phyloP scores from a whole-genome alignment of 2,888 invertebrate genomes.

The Macrostomum cliftonense region DNA sequence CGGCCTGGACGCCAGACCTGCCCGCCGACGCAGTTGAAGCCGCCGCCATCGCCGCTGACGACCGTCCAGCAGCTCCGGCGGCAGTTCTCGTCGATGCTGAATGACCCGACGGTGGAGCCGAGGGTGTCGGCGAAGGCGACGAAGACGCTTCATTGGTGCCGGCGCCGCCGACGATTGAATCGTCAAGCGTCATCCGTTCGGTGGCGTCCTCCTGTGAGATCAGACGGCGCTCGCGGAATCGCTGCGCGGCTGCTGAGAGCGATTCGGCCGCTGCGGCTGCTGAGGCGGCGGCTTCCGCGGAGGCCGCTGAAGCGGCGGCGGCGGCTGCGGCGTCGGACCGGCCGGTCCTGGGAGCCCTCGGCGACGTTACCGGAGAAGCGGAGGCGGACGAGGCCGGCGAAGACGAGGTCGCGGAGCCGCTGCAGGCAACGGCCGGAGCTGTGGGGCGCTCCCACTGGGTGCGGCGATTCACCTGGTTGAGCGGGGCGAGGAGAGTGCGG shows the following conservation, averaged over 20 bases:
- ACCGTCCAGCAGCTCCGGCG: not conserved
- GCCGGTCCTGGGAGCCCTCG: no score
- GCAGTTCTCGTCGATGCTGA: no score
- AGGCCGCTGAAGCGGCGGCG: no score
- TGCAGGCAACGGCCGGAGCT: not conserved
- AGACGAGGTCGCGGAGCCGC: not conserved
- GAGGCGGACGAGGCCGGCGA: constrained; percentile 13
- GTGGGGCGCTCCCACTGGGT: constrained; percentile 87
- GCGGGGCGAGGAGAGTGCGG: no score
- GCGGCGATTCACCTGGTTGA: constrained; percentile 70
- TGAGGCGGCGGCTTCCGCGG: constrained; percentile 9
- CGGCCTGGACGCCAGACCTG: not conserved
- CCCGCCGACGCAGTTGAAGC: not conserved
- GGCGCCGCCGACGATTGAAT: no score
- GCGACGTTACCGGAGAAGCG: not conserved
- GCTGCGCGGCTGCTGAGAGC: no score
- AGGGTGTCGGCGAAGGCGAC: not conserved
- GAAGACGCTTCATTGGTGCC: not conserved
- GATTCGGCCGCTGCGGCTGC: constrained; percentile 1
- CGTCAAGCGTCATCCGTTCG: no score
- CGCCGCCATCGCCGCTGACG: not conserved
- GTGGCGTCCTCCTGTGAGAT: no score
- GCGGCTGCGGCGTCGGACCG: no score
- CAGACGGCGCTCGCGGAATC: no score
- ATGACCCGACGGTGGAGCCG: not conserved